Conservation (phyloP, 2,888 invertebrate species). For the Quadriops clusia region DNA sequence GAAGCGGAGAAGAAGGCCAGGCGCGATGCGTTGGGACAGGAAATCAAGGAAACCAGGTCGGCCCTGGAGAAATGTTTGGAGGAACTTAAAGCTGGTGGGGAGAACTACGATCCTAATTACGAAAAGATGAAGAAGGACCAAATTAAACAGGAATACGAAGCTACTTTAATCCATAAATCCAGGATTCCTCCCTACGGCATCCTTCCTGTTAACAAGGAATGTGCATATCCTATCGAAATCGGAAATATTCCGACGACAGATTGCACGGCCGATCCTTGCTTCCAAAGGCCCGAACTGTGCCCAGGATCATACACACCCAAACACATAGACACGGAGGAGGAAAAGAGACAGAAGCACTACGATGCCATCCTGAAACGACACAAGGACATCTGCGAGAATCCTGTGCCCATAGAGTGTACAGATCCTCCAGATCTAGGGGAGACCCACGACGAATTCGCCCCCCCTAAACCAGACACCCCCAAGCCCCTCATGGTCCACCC, state of each 20-base stretch:
- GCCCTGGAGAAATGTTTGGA: slow-evolving; percentile 31
- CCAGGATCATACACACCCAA: slow-evolving; percentile 28
- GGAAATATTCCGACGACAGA: slow-evolving; percentile 25
- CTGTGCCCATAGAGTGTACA: slow-evolving; percentile 24
- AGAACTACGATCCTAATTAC: slow-evolving; percentile 18
- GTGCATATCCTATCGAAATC: slow-evolving; percentile 26
- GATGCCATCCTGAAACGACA: slow-evolving; percentile 29
- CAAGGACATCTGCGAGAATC: slow-evolving; percentile 25
- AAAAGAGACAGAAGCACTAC: slow-evolving; percentile 32
- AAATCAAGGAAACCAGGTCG: slow-evolving; percentile 20
- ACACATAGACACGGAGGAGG: slow-evolving; percentile 33
- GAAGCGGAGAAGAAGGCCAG: slow-evolving; percentile 28
- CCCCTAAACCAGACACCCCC: slow-evolving; percentile 10
- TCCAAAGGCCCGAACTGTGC: slow-evolving; percentile 12
- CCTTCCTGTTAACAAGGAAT: slow-evolving; percentile 26
- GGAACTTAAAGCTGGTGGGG: slow-evolving; percentile 20
- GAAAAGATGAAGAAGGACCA: slow-evolving; percentile 21
- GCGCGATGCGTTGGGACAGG: slow-evolving; percentile 24
- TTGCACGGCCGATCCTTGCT: slow-evolving; percentile 19
- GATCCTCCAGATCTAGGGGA: slow-evolving; percentile 17
- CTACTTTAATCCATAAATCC: slow-evolving; percentile 24
- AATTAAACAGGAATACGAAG: slow-evolving; percentile 29
- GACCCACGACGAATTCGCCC: slow-evolving; percentile 8
- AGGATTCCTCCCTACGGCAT: slow-evolving; percentile 31
- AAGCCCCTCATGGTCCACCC: slow-evolving; percentile 28